Evolutionary conservation across 2,113 vertebrate species (phyloP).

Genomic region (Macaca mulatta): DNA sequence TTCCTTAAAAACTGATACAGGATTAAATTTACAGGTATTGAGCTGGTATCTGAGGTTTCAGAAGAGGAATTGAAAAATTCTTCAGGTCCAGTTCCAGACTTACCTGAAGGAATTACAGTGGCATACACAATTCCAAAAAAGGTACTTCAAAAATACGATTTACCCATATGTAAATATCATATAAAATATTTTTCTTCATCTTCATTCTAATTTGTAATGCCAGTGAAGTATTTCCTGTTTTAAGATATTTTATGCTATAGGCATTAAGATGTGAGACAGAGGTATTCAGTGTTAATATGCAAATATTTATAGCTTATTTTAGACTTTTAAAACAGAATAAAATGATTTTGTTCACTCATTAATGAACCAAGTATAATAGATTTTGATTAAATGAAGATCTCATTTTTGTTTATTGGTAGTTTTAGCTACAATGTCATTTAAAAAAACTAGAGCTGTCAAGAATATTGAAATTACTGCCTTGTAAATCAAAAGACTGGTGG

Average conservation of each 20-base stretch:
- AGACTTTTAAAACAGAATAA: constrained; percentile 31
- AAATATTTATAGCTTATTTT: neutral
- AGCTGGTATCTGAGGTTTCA: constrained; percentile 93
- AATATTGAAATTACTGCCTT: constrained; percentile 19
- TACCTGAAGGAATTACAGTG: constrained; percentile 95
- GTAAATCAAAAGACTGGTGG: neutral
- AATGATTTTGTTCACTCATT: neutral
- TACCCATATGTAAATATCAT: neutral
- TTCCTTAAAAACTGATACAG: neutral
- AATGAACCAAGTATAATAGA: neutral
- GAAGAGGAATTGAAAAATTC: constrained; percentile 92
- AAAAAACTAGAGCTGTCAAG: neutral
- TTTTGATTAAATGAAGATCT: constrained; percentile 29
- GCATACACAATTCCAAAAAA: constrained; percentile 94
- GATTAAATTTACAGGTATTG: constrained; percentile 88
- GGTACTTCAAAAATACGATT: constrained; percentile 80
- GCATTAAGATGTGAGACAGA: neutral
- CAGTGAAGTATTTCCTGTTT: neutral
- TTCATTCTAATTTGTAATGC: neutral
- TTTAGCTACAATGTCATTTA: neutral
- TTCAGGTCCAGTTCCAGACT: constrained; percentile 89
- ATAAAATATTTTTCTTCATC: neutral
- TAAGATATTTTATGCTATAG: neutral
- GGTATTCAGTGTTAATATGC: neutral
- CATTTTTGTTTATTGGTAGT: constrained; percentile 3